These are phyloP conservation scores for Drosophila fulvimacula DNA, from an alignment of 2,888 invertebrate species.

Conservation along the genomic window DNA sequence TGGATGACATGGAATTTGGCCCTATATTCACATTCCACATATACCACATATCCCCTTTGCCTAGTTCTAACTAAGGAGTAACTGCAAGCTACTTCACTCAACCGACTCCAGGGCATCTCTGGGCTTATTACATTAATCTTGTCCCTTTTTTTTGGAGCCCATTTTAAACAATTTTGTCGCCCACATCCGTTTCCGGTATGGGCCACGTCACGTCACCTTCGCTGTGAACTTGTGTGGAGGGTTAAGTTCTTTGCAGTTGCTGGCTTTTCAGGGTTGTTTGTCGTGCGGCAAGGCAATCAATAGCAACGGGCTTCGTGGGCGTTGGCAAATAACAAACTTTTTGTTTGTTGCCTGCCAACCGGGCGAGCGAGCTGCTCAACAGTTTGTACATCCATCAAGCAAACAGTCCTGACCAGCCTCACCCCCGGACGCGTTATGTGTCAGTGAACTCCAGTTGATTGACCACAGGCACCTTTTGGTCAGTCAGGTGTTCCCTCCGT, in stretches of 20 bases:
- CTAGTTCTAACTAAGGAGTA: neutral
- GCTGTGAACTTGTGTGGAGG: conserved; percentile 15
- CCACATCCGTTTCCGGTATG: conserved; percentile 53
- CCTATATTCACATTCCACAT: too few relatives aligned
- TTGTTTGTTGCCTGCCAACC: conserved; percentile 23
- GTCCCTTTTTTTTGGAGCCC: neutral
- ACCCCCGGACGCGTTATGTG: conserved; percentile 18
- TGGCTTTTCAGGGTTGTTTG: conserved; percentile 31
- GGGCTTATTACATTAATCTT: neutral
- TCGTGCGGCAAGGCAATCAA: conserved; percentile 45
- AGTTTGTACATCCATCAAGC: conserved; percentile 63
- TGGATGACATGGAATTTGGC: too few relatives aligned
- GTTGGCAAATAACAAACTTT: conserved; percentile 33
- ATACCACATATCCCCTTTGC: too few relatives aligned
- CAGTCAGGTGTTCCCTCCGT: conserved; percentile 15
- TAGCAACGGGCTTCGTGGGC: conserved; percentile 17
- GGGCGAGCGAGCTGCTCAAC: conserved; percentile 39
- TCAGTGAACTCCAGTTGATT: conserved; percentile 47
- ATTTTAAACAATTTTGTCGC: conserved; percentile 34
- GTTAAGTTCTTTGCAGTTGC: conserved; percentile 29
- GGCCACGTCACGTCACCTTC: conserved; percentile 35
- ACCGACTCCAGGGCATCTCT: conserved; percentile 6
- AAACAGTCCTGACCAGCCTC: conserved; percentile 27
- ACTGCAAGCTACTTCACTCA: neutral
- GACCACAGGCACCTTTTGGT: conserved; percentile 48